These are phyloP conservation scores for Albula glossodonta DNA, from an alignment of 2,113 vertebrate genomes.

Conservation along the genomic window DNA sequence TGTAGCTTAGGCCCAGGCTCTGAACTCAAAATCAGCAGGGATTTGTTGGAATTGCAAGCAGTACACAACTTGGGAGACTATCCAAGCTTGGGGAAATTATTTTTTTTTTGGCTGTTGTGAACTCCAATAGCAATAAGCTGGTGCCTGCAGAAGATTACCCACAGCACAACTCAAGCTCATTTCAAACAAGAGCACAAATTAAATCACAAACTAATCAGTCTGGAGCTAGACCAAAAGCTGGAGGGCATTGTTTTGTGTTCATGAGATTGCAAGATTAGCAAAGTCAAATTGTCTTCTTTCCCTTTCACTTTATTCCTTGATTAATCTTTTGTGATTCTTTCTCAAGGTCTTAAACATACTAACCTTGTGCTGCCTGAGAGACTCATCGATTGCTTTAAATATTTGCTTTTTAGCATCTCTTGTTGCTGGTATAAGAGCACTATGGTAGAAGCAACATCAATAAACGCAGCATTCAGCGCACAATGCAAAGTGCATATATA, in stretches of 20 bases:
- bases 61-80: conserved; percentile 9
- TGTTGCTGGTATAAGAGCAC: not conserved
- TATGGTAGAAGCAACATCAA: not conserved
- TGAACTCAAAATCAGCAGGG: not conserved
- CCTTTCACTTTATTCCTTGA: not conserved
- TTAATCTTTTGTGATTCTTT: conserved; percentile 20
- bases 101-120: conserved; percentile 16
- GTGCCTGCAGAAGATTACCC: conserved; percentile 15
- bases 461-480: not conserved
- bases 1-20: conserved; percentile 8
- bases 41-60: conserved; percentile 3
- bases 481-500: not conserved
- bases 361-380: not conserved
- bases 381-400: conserved; percentile 8
- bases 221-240: conserved; percentile 16
- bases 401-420: conserved; percentile 1
- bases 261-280: conserved; percentile 22
- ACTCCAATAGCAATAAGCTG: conserved; percentile 16
- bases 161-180: not conserved
- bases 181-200: conserved; percentile 20
- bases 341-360: not conserved
- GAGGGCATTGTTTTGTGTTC: conserved; percentile 8
- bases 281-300: conserved; percentile 21
- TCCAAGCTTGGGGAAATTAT: conserved; percentile 3
- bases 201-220: conserved; percentile 21